Conservation (phyloP, 2,797 vertebrate species). For the Lepilemur ruficaudatus region DNA sequence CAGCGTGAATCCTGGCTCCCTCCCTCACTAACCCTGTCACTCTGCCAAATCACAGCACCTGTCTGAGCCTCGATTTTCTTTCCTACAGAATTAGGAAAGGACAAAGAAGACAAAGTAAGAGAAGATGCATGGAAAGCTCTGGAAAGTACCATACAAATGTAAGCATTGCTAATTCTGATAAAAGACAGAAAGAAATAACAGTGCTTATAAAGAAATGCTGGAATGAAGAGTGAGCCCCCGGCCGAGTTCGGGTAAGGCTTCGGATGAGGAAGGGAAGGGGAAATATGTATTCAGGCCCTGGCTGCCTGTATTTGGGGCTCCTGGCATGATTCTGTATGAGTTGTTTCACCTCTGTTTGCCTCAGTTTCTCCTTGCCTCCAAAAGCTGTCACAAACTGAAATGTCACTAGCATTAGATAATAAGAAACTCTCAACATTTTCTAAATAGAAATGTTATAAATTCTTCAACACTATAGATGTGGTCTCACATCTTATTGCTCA, state of each 20-base stretch:
- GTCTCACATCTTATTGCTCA: slow-evolving; percentile 43
- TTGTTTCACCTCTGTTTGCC: slow-evolving; percentile 4
- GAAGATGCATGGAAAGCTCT: not conserved
- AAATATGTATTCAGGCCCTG: not conserved
- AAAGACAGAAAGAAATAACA: not conserved
- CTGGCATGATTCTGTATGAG: not conserved
- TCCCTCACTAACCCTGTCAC: not conserved
- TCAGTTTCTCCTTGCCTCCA: slow-evolving; percentile 52
- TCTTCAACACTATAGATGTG: slow-evolving; percentile 39
- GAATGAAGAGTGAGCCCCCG: not conserved
- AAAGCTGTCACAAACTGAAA: not conserved
- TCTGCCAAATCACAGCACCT: not conserved
- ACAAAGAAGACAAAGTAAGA: not conserved
- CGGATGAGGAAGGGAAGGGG: not conserved
- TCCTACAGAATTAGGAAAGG: not conserved
- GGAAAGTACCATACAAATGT: not conserved
- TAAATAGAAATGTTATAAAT: slow-evolving; percentile 53
- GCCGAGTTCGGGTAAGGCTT: not conserved
- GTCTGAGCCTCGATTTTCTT: not conserved
- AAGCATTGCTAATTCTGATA: not conserved
- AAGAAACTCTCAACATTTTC: slow-evolving; percentile 5
- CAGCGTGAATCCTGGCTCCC: not conserved
- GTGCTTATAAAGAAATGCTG: not conserved
- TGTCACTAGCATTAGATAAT: not conserved
- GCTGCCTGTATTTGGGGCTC: not conserved